Percentiles rank a stretch among this genome's conserved stretches.
Conservation (phyloP, 2,113 vertebrate species). For the Cygnus atratus region DNA sequence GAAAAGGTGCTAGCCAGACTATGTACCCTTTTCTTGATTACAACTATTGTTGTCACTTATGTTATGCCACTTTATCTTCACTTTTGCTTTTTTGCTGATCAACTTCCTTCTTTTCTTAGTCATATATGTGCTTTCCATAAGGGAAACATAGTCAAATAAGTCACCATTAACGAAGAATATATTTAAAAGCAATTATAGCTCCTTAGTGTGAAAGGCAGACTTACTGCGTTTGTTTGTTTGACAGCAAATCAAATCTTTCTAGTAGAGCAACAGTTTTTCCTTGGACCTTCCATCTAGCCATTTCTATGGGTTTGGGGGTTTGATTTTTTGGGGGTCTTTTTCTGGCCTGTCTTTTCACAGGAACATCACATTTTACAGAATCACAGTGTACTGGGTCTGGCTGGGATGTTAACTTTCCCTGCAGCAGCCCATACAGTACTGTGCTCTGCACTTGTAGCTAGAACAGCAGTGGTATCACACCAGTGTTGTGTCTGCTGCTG, state of each 20-base stretch:
- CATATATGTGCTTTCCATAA: not conserved
- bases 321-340: not conserved
- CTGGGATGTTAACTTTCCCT: too few species aligned
- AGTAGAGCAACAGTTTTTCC: not conserved
- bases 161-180: not conserved
- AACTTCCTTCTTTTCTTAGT: not conserved
- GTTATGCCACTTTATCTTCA: not conserved
- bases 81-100: not conserved
- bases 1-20: not conserved
- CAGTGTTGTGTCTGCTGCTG: too few species aligned
- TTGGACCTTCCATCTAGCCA: not conserved
- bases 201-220: not conserved
- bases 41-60: not conserved
- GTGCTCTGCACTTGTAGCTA: too few species aligned
- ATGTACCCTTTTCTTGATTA: not conserved
- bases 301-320: not conserved
- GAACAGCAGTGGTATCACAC: too few species aligned
- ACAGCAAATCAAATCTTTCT: not conserved
- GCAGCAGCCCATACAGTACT: too few species aligned
- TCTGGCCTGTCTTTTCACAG: not conserved
- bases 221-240: not conserved
- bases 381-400: too few species aligned
- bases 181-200: not conserved
- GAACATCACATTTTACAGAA: not conserved
- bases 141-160: not conserved